Conservation (phyloP, 1,140 invertebrate genomes). For the Diprion similis region DNA sequence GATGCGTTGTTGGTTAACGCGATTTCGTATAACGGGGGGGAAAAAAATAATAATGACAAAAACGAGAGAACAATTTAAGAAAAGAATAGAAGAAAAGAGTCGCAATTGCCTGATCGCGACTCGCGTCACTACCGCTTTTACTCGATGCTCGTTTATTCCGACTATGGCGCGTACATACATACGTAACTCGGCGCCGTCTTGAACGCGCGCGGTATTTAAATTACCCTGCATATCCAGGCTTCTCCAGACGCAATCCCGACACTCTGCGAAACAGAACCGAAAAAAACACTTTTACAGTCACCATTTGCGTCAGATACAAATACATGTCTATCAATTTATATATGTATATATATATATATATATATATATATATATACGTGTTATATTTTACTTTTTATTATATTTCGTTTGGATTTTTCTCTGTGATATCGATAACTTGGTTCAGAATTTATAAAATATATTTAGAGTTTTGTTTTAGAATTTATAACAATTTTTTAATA, state of each 20-base stretch:
- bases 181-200: background rate
- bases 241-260: background rate
- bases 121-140: background rate
- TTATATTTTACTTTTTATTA: too few relatives aligned
- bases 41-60: too few relatives aligned
- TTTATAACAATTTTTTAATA: too few relatives aligned
- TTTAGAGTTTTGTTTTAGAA: too few relatives aligned
- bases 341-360: too few relatives aligned
- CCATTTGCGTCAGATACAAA: background rate
- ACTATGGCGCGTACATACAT: background rate
- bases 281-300: background rate
- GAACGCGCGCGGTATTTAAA: conserved; percentile 7
- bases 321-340: too few relatives aligned
- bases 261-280: background rate
- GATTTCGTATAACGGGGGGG: background rate
- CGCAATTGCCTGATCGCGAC: background rate
- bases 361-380: too few relatives aligned
- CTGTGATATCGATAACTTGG: too few relatives aligned
- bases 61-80: too few relatives aligned
- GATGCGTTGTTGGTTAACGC: background rate
- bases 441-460: too few relatives aligned
- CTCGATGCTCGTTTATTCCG: background rate
- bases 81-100: background rate
- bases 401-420: too few relatives aligned
- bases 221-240: background rate